Percentiles rank a stretch among this genome's conserved stretches.
Evolutionary conservation across 2,888 invertebrate species (phyloP).

Genomic region (Stenichneumon culpator): DNA sequence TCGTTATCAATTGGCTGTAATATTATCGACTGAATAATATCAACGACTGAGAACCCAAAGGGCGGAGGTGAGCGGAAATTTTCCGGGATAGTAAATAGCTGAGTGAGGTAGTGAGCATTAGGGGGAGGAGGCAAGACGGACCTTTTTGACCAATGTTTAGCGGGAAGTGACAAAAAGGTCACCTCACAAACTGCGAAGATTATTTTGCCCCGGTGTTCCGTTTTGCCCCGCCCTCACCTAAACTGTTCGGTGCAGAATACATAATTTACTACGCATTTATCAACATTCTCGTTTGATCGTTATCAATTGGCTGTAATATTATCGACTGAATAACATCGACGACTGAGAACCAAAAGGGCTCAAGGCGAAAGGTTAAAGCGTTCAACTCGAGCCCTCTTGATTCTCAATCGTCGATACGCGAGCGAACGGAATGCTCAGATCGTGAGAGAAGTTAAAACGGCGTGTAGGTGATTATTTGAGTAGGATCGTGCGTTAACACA

Average conservation of each 20-base stretch:
- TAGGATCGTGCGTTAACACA: slow-evolving; percentile 21
- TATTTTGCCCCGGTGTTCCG: not conserved
- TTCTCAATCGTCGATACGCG: not conserved
- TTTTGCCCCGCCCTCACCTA: not conserved
- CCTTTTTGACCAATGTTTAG: not conserved
- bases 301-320: slow-evolving; percentile 18
- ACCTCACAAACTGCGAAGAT: not conserved
- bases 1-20: slow-evolving; percentile 23
- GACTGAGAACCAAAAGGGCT: not conserved
- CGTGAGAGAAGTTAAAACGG: slow-evolving; percentile 32
- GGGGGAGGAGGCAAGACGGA: no score
- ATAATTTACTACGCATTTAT: slow-evolving; percentile 27
- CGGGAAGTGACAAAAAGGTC: not conserved
- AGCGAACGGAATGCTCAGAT: slow-evolving; percentile 24
- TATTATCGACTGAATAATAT: slow-evolving; percentile 42
- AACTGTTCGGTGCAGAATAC: not conserved
- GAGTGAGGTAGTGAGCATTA: not conserved
- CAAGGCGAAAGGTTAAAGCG: not conserved
- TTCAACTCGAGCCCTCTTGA: not conserved
- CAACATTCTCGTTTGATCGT: slow-evolving; percentile 46
- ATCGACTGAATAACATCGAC: slow-evolving; percentile 43
- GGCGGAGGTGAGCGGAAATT: slow-evolving; percentile 59
- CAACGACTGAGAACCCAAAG: not conserved
- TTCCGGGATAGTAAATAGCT: slow-evolving; percentile 67
- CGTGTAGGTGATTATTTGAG: slow-evolving; percentile 14